These are phyloP conservation scores for Capreolus pygargus DNA, from an alignment of 2,113 vertebrate species.

Conservation along the genomic window DNA sequence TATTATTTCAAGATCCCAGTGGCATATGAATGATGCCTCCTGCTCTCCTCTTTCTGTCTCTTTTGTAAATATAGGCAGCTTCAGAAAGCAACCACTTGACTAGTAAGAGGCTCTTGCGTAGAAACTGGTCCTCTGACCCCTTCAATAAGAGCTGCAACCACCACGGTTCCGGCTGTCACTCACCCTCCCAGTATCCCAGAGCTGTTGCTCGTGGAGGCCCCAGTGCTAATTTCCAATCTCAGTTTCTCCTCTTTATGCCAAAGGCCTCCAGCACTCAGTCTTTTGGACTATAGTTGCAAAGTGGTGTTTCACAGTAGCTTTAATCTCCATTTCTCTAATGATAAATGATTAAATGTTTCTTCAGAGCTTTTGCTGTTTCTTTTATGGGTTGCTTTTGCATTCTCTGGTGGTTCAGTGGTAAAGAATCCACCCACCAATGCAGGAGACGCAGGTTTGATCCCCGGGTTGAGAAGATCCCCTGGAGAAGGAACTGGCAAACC, in stretches of 20 bases:
- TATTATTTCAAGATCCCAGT: slow-evolving; percentile 40
- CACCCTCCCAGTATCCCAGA: not conserved
- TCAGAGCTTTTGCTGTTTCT: not conserved
- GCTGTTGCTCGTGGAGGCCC: rapidly evolving
- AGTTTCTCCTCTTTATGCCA: not conserved
- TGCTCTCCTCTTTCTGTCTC: slow-evolving; percentile 17
- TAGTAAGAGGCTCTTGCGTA: not conserved
- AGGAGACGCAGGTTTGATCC: not conserved
- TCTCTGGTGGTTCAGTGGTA: not conserved
- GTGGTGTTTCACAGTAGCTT: not conserved
- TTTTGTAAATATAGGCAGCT: slow-evolving; percentile 3
- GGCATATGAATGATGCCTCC: slow-evolving; percentile 25
- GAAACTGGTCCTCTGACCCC: not conserved
- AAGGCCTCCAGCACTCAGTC: not conserved
- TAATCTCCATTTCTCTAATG: not conserved
- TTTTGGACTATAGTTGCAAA: not conserved
- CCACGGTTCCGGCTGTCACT: not conserved
- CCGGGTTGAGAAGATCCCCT: not conserved
- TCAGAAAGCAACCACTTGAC: not conserved
- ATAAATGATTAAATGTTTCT: not conserved
- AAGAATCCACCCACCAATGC: not conserved
- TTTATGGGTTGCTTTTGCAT: not conserved
- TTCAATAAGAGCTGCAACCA: not conserved
- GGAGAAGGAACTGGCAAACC: not conserved
- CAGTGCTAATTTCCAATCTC: not conserved